Percentiles rank a stretch among this genome's conserved stretches.
Evolutionary conservation across 2,888 invertebrate species (phyloP).

Genomic region (Pediacus dermestoides): DNA sequence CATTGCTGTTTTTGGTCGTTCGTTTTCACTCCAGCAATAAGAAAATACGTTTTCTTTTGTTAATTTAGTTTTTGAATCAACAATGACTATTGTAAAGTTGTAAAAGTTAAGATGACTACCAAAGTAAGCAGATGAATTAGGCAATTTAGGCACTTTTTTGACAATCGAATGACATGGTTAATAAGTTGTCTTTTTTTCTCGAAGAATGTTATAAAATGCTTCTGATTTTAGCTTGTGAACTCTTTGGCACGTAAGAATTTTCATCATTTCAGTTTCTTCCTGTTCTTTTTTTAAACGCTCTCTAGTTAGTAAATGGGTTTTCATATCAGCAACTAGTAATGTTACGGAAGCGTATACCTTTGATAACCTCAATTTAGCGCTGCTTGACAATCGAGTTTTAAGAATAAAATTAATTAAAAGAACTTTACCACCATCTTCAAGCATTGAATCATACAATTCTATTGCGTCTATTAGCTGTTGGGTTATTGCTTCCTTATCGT

Average conservation of each 20-base stretch:
- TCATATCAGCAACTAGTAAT: no score
- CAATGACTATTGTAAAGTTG: constrained; percentile 6
- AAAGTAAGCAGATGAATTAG: constrained; percentile 4
- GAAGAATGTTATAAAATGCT: no score
- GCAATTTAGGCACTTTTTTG: constrained; percentile 6
- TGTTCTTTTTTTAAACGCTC: no score
- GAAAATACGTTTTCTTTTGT: not conserved
- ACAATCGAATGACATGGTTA: constrained; percentile 8
- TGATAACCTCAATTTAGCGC: constrained; percentile 8
- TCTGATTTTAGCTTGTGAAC: no score
- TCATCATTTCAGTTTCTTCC: no score
- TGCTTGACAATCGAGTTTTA: constrained; percentile 8
- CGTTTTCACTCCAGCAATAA: constrained; percentile 1
- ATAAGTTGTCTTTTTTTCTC: no score
- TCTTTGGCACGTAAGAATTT: no score
- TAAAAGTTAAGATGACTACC: constrained; percentile 3
- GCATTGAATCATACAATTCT: constrained; percentile 6
- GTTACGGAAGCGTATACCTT: constrained; percentile 1
- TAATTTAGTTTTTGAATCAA: not conserved
- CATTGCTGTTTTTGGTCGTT: constrained; percentile 1
- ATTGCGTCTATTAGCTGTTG: no score
- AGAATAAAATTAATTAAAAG: constrained; percentile 7
- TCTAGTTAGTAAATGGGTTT: constrained; percentile 6
- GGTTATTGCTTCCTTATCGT: no score
- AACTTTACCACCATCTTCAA: constrained; percentile 3